phyloP scores from a whole-genome alignment of 2,113 vertebrate species.

The Lepus europaeus region DNA sequence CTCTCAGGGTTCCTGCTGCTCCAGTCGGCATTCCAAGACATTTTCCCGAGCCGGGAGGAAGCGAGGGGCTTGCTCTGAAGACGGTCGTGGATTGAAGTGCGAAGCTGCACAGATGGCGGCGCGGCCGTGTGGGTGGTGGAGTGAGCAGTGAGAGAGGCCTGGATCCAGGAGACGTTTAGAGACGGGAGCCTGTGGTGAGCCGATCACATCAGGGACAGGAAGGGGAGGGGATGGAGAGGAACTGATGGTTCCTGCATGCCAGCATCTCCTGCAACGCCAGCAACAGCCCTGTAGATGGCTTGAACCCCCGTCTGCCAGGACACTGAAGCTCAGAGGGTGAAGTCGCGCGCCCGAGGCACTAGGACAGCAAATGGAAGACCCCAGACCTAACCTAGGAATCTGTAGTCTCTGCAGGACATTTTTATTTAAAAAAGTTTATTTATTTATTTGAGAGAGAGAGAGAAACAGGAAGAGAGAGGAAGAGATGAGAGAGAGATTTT shows the following conservation, averaged over 20 bases:
- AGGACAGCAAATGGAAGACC: neutral
- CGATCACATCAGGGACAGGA: neutral
- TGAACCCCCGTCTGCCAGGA: neutral
- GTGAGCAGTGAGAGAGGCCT: neutral
- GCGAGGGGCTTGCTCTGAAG: slow-evolving; percentile 17
- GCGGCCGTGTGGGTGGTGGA: neutral
- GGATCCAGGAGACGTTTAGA: neutral
- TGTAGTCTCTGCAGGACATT: neutral
- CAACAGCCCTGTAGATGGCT: neutral
- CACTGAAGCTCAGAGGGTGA: neutral
- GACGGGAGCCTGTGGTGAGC: neutral
- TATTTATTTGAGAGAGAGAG: too few relatives aligned
- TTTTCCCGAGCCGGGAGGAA: neutral
- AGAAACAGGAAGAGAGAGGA: too few relatives aligned
- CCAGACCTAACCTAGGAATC: neutral
- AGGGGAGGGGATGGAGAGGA: neutral
- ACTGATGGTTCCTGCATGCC: neutral
- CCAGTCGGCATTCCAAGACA: neutral
- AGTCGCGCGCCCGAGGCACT: neutral
- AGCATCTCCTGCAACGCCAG: neutral
- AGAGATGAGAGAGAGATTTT: too few relatives aligned
- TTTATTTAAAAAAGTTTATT: too few relatives aligned
- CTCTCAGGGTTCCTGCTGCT: neutral
- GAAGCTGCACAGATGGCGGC: slow-evolving; percentile 33
- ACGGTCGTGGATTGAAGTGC: neutral